Conservation (phyloP, 2,113 vertebrate genomes). For the Ursus arctos region DNA sequence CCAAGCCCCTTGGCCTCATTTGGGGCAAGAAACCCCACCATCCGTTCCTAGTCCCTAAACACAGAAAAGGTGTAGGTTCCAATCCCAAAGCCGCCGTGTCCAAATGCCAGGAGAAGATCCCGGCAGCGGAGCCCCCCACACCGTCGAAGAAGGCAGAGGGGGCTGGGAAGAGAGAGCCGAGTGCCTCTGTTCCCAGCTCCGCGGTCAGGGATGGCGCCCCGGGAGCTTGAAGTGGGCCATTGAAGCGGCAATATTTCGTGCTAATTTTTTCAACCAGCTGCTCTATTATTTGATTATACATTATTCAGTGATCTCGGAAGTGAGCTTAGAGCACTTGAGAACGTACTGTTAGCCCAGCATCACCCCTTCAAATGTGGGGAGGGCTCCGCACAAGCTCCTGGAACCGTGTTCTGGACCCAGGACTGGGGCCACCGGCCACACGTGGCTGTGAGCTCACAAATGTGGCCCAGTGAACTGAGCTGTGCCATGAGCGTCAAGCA, state of each 20-base stretch:
- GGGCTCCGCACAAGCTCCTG: accelerated
- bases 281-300: not conserved
- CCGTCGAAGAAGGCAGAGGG: not conserved
- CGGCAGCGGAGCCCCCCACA: not conserved
- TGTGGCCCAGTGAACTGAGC: accelerated
- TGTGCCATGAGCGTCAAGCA: accelerated
- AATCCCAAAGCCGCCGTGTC: not conserved
- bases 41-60: not conserved
- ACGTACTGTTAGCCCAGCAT: accelerated
- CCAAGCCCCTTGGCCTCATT: not conserved
- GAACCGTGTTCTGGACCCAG: accelerated
- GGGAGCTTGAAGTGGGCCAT: not conserved
- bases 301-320: not conserved
- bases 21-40: not conserved
- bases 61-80: not conserved
- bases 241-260: not conserved
- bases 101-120: not conserved
- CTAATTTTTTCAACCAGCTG: not conserved
- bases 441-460: accelerated
- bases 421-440: accelerated
- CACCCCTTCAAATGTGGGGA: accelerated
- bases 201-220: not conserved
- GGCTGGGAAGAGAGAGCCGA: not conserved
- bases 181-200: not conserved
- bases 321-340: not conserved